A percentile compares a stretch with the other conserved stretches of the same genome.
These are phyloP conservation scores for Stenchaetothrips biformis DNA, from an alignment of 2,888 invertebrate genomes.

Conservation along the genomic window DNA sequence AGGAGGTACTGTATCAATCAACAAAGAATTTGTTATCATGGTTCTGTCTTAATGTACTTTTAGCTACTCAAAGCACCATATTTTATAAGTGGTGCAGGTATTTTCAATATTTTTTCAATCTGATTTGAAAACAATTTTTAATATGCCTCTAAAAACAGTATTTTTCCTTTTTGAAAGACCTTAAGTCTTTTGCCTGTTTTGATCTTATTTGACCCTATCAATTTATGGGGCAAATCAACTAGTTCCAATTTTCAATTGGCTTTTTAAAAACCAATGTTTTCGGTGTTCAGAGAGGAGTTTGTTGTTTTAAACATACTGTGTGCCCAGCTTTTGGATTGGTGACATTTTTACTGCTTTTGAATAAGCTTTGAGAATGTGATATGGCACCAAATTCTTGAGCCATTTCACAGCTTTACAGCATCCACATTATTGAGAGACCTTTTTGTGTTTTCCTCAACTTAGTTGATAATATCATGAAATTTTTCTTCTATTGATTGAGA, in stretches of 20 bases:
- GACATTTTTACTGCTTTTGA: not conserved
- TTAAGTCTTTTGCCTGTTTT: no score
- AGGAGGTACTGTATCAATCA: not conserved
- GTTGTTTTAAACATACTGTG: conserved; percentile 6
- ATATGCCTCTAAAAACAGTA: not conserved
- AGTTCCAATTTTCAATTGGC: no score
- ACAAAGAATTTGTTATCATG: no score
- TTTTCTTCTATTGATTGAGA: not conserved
- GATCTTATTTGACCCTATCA: no score
- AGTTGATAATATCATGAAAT: not conserved
- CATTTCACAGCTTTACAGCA: not conserved
- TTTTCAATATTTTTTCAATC: no score
- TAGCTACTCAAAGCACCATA: no score
- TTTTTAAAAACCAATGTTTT: not conserved
- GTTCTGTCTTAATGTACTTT: no score
- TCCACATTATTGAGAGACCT: not conserved
- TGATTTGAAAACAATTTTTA: not conserved
- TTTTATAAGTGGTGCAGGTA: no score
- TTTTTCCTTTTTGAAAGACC: not conserved
- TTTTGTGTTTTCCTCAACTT: conserved; percentile 12
- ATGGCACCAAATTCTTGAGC: conserved; percentile 7
- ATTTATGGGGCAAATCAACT: no score
- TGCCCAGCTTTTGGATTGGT: conserved; percentile 18
- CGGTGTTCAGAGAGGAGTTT: not conserved
- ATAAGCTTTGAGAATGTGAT: not conserved